Percentiles rank a stretch among this genome's conserved stretches.
Conservation (phyloP, 2,888 invertebrate species). For the Oligia strigilis region DNA sequence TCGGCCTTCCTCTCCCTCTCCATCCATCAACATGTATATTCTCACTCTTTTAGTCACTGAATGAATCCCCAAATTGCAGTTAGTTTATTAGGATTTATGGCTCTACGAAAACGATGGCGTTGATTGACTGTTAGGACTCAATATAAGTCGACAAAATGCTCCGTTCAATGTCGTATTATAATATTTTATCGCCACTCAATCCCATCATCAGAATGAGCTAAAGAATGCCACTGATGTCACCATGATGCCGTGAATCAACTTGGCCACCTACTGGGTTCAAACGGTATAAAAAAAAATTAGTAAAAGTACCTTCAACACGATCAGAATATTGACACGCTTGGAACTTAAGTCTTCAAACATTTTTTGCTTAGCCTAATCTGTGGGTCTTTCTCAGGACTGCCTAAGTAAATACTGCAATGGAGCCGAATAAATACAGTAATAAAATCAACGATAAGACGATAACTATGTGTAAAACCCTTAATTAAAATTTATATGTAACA, state of each 20-base stretch:
- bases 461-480: constrained; percentile 23
- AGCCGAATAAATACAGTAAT: constrained; percentile 14
- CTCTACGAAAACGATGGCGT: not conserved
- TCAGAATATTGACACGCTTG: too few relatives aligned
- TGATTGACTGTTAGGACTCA: not conserved
- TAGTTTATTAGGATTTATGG: too few relatives aligned
- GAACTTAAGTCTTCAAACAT: not conserved
- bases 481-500: constrained; percentile 54
- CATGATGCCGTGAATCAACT: too few relatives aligned
- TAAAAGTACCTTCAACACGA: too few relatives aligned
- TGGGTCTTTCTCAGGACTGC: not conserved
- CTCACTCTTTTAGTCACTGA: too few relatives aligned
- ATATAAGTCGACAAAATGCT: not conserved
- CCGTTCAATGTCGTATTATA: not conserved
- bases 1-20: too few relatives aligned
- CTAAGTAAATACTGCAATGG: not conserved
- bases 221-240: too few relatives aligned
- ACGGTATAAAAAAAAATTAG: too few relatives aligned
- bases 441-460: constrained; percentile 6
- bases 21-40: too few relatives aligned
- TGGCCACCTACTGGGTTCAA: too few relatives aligned
- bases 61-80: not conserved
- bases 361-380: not conserved
- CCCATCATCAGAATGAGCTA: not conserved
- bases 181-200: not conserved